Evolutionary conservation across 2,888 invertebrate species (phyloP).

Genomic region (Spicauda simplicius): DNA sequence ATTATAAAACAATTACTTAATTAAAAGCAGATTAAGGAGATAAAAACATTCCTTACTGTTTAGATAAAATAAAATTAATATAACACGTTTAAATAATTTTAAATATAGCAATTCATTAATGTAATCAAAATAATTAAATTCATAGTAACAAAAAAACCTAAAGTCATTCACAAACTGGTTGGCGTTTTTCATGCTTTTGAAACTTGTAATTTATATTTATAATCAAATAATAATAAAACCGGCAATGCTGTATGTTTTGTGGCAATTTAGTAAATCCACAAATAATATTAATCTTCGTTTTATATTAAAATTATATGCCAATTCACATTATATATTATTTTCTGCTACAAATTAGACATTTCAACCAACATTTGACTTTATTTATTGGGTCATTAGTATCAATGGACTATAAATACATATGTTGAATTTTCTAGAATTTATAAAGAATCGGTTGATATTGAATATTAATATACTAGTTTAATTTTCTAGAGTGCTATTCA

Average conservation of each 20-base stretch:
- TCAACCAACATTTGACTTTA: slow-evolving; percentile 5
- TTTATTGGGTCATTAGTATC: slow-evolving; percentile 17
- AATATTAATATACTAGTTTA: neutral
- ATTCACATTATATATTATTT: slow-evolving; percentile 5
- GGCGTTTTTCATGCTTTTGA: too few relatives aligned
- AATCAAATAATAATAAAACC: slow-evolving; percentile 2
- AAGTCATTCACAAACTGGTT: neutral
- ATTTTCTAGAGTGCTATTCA: too few relatives aligned
- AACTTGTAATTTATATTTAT: neutral
- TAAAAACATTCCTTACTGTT: too few relatives aligned
- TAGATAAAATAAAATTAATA: too few relatives aligned
- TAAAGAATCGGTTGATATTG: neutral
- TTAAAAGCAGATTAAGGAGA: neutral
- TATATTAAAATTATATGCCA: slow-evolving; percentile 5
- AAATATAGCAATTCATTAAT: too few relatives aligned
- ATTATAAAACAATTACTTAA: too few relatives aligned
- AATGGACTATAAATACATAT: neutral
- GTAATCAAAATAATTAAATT: too few relatives aligned
- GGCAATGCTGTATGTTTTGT: neutral
- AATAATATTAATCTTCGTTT: slow-evolving; percentile 1
- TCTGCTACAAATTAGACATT: neutral
- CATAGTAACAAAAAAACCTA: neutral
- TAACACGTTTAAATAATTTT: too few relatives aligned
- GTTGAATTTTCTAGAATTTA: neutral
- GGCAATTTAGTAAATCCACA: slow-evolving; percentile 15